These are phyloP conservation scores for Zaprionus ornatus DNA, from an alignment of 1,140 invertebrate genomes.

Conservation along the genomic window DNA sequence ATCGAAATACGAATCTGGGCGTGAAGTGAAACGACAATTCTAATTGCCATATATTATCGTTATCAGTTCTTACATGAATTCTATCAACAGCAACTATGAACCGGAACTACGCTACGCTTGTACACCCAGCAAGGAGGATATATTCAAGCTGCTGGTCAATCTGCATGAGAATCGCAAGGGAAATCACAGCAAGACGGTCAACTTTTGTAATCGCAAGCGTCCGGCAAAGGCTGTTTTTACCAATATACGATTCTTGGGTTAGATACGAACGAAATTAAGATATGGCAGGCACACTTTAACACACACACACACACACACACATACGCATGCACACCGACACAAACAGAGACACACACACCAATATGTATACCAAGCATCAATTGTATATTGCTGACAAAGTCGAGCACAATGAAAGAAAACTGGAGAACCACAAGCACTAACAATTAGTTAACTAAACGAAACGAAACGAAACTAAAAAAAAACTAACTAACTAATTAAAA, in stretches of 20 bases:
- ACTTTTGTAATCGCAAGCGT: constrained; percentile 87
- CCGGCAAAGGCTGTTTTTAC: constrained; percentile 86
- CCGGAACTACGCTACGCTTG: constrained; percentile 86
- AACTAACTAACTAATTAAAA: constrained; percentile 34
- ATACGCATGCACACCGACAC: background rate
- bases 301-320: constrained; percentile 30
- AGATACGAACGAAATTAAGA: constrained; percentile 22
- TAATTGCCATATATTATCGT: constrained; percentile 75
- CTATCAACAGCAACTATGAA: constrained; percentile 85
- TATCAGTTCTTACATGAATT: constrained; percentile 83
- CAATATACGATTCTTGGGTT: constrained; percentile 87
- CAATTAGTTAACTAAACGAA: constrained; percentile 58
- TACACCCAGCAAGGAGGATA: constrained; percentile 86
- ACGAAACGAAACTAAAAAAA: constrained; percentile 39
- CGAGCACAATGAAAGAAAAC: constrained; percentile 46
- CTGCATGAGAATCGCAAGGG: constrained; percentile 86
- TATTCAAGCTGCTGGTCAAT: constrained; percentile 86
- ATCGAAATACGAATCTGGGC: constrained; percentile 25
- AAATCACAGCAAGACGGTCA: constrained; percentile 85
- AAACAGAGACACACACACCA: constrained; percentile 45
- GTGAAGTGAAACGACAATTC: constrained; percentile 61
- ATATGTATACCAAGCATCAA: constrained; percentile 79
- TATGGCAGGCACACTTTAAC: constrained; percentile 1
- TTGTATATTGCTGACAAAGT: constrained; percentile 78
- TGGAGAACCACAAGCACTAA: constrained; percentile 74